A percentile compares a stretch with the other conserved stretches of the same genome.
phyloP scores from a whole-genome alignment of 2,888 invertebrate species.

The Heteropelma amictum region DNA sequence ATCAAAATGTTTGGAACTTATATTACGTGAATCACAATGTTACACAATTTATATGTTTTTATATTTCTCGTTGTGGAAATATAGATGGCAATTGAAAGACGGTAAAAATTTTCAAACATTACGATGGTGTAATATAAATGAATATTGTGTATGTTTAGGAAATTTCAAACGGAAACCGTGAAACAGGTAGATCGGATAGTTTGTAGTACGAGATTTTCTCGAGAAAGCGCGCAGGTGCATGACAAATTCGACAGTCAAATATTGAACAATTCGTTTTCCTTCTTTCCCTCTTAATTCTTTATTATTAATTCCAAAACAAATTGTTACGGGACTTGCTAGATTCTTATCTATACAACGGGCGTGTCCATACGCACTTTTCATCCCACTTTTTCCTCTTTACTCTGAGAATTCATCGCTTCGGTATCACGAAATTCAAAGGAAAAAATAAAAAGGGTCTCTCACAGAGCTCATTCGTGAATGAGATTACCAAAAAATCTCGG shows the following conservation, averaged over 20 bases:
- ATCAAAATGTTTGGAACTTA: background rate
- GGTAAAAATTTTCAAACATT: conserved; percentile 6
- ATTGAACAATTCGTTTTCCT: conserved; percentile 11
- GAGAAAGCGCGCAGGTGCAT: conserved; percentile 31
- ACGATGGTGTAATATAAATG: conserved; percentile 10
- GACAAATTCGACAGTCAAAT: conserved; percentile 49
- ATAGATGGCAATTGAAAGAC: conserved; percentile 7
- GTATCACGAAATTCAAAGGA: conserved; percentile 7
- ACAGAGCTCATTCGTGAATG: conserved; percentile 24
- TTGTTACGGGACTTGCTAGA: background rate
- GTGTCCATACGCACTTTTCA: background rate
- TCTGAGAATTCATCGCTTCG: conserved; percentile 18
- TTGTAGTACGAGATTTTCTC: conserved; percentile 43
- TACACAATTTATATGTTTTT: conserved; percentile 2
- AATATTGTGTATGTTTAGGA: background rate
- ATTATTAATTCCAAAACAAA: conserved; percentile 43
- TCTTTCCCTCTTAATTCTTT: background rate
- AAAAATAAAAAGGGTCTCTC: conserved; percentile 8
- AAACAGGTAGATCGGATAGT: conserved; percentile 35
- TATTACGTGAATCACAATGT: conserved; percentile 14
- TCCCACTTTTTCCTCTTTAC: background rate
- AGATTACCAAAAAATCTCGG: conserved; percentile 50
- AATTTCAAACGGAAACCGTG: conserved; percentile 11
- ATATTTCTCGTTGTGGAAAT: conserved; percentile 21
- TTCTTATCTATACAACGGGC: conserved; percentile 37